phyloP scores from a whole-genome alignment of 2,797 vertebrate genomes.

The Pampus argenteus region DNA sequence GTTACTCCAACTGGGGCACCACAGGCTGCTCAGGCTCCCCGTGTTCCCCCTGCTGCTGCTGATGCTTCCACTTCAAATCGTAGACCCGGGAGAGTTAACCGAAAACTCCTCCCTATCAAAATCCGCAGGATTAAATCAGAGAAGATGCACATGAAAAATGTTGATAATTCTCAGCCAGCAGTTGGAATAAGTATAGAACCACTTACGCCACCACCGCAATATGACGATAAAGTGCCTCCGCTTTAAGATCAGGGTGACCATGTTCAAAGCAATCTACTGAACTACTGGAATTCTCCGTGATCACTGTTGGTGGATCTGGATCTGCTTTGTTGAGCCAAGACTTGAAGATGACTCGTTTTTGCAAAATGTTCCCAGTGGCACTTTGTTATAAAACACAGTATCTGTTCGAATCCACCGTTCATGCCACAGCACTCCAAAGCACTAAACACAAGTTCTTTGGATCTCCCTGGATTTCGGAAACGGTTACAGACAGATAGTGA shows the following conservation, averaged over 20 bases:
- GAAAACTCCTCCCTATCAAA: conserved; percentile 90
- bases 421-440: conserved; percentile 25
- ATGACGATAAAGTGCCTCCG: conserved; percentile 84
- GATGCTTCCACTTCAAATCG: conserved; percentile 54
- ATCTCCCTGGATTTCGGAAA: conserved; percentile 46
- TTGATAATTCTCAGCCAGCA: conserved; percentile 70
- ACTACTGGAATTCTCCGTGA: conserved; percentile 30
- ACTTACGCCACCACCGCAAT: conserved; percentile 94
- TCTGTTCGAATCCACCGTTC: conserved; percentile 16
- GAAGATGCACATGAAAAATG: conserved; percentile 90
- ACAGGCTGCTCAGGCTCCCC: not conserved
- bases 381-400: conserved; percentile 14
- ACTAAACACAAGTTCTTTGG: conserved; percentile 19
- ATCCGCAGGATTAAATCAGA: conserved; percentile 95
- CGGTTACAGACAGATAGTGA: not conserved
- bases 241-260: conserved; percentile 50
- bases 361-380: conserved; percentile 14
- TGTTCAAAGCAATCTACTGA: conserved; percentile 37
- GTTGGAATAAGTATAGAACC: conserved; percentile 89
- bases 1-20: conserved; percentile 14
- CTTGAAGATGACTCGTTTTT: conserved; percentile 3
- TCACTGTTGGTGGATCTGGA: conserved; percentile 36
- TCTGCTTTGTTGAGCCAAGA: conserved; percentile 23
- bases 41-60: not conserved
- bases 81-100: conserved; percentile 80